These are phyloP conservation scores for Riparia riparia DNA, from an alignment of 2,113 vertebrate species.

Conservation along the genomic window DNA sequence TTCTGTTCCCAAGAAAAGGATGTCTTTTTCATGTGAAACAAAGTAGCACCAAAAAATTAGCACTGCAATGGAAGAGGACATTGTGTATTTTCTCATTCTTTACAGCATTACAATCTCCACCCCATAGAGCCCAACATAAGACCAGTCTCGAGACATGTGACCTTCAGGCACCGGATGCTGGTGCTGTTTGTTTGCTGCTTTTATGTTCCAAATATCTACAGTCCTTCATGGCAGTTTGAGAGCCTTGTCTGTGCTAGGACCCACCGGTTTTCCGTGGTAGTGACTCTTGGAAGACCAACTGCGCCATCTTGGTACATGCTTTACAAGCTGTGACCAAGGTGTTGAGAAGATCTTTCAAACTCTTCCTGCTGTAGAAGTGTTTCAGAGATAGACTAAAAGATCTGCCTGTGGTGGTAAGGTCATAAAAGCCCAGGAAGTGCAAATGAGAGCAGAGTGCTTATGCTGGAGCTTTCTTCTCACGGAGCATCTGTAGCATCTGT, in stretches of 20 bases:
- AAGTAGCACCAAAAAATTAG: background rate
- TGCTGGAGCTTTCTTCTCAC: background rate
- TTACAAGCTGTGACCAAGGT: too few species aligned
- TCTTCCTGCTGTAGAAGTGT: too few species aligned
- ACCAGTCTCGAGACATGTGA: background rate
- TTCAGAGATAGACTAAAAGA: background rate
- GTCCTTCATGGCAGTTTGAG: fast-evolving
- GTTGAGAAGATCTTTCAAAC: background rate
- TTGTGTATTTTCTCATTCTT: background rate
- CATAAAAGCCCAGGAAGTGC: background rate
- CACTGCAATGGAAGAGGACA: background rate
- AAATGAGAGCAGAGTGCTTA: background rate
- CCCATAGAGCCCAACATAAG: fast-evolving
- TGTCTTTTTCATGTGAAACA: background rate
- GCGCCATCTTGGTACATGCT: fast-evolving
- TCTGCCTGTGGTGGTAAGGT: background rate
- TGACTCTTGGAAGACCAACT: background rate
- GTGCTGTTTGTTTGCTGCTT: background rate
- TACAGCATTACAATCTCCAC: fast-evolving
- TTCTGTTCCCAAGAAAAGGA: background rate
- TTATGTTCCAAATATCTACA: fast-evolving
- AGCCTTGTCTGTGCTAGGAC: fast-evolving
- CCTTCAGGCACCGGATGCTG: fast-evolving
- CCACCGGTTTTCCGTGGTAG: fast-evolving
- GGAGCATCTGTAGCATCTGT: fast-evolving